Conservation (phyloP, 2,888 invertebrate genomes). For the Lasioglossum villosulum region DNA sequence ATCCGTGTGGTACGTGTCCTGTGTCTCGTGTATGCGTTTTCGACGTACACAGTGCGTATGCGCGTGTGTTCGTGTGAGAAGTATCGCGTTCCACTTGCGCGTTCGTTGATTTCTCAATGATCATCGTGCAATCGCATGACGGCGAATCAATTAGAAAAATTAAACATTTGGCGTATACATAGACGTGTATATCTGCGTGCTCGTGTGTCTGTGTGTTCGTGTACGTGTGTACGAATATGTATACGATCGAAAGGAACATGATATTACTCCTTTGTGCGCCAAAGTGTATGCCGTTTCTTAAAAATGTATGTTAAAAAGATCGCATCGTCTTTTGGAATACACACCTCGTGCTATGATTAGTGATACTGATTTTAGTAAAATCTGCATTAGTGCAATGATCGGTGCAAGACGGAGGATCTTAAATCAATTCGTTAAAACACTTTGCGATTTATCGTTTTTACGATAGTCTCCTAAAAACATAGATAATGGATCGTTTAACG, state of each 20-base stretch:
- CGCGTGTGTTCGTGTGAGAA: conserved; percentile 4
- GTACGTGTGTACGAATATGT: conserved; percentile 27
- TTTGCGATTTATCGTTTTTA: not conserved
- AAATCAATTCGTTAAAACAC: not conserved
- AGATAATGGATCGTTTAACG: not conserved
- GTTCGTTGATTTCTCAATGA: conserved; percentile 35
- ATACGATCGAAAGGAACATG: conserved; percentile 57
- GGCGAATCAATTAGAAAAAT: conserved; percentile 65
- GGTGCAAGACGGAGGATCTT: not conserved
- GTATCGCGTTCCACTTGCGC: conserved; percentile 29
- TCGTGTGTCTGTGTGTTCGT: not conserved
- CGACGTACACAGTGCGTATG: conserved; percentile 9
- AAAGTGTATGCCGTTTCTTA: conserved; percentile 44
- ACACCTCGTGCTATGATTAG: conserved; percentile 63
- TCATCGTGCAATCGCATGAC: conserved; percentile 25
- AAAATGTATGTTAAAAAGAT: conserved; percentile 27
- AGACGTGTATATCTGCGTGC: conserved; percentile 2
- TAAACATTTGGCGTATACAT: conserved; percentile 36
- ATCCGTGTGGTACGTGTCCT: not conserved
- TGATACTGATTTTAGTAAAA: conserved; percentile 45
- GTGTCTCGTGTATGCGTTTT: not conserved
- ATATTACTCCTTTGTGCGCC: conserved; percentile 67
- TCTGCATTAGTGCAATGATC: conserved; percentile 4
- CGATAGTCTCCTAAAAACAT: not conserved
- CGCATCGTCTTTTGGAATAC: conserved; percentile 50